These are phyloP conservation scores for Melanocharis versteri DNA, from an alignment of 2,113 vertebrate species.

Conservation along the genomic window DNA sequence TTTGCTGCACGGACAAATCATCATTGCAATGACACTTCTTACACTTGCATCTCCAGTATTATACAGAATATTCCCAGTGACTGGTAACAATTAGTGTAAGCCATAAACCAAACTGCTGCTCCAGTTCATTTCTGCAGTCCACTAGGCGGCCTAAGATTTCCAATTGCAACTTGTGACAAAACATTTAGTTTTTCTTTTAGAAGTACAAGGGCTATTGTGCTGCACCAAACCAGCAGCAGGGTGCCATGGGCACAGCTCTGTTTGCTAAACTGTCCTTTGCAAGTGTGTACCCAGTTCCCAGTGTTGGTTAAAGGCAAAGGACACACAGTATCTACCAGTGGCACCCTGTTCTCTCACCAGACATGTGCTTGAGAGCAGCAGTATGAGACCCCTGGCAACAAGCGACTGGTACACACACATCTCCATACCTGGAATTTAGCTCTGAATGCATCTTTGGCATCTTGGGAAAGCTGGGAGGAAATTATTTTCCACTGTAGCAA, in stretches of 20 bases:
- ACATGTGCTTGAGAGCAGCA: background rate
- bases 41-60: conserved; percentile 58
- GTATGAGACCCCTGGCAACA: background rate
- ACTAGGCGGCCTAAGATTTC: background rate
- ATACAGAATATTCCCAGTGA: conserved; percentile 55
- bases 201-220: background rate
- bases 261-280: background rate
- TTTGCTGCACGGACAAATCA: conserved; percentile 63
- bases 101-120: conserved; percentile 46
- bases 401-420: background rate
- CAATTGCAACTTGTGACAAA: background rate
- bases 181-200: background rate
- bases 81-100: conserved; percentile 41
- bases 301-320: background rate
- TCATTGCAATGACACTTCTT: conserved; percentile 52
- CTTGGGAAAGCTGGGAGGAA: background rate
- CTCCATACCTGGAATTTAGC: background rate
- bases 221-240: background rate
- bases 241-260: background rate
- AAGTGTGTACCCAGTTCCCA: background rate
- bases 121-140: conserved; percentile 48
- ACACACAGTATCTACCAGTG: rapidly evolving
- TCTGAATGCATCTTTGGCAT: conserved; percentile 23
- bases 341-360: background rate
- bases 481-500: background rate